Evolutionary conservation across 23 tunicate genomes (phyloP), one percentile per base, ranked within the genome.

Genomic region (Clavelina lepadiformis): DNA sequence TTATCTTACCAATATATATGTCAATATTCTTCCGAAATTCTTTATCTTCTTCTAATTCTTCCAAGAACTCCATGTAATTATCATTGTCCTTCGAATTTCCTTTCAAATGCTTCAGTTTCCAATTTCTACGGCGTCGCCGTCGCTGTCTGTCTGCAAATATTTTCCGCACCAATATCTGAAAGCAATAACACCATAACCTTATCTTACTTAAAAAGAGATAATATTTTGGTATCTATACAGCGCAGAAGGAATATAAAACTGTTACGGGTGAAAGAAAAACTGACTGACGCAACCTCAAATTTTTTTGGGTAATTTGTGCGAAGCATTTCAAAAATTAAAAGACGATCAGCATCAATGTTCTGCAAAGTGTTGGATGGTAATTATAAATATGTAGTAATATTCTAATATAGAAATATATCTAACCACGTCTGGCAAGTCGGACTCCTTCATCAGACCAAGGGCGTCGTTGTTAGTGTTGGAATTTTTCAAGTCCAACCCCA

Each of bases 11-110:
- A 26, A 74, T 67, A 51, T 79, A 87, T 29, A 87, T 80, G 59
- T 87, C 74, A 3, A 87, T 60, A 49, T 87, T 87, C 61, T 87
- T 87, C 2, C 96, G 55, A 50, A 60, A 56, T 27, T 79, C 96
- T 59, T 78, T 67, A 51, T 87, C 96, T 49, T 87, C 96, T 57
- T 87, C 96, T 34, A 87, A 46, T 38, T 87, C 87, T 47, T 87
- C 96, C 65, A 87, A 61, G 36, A 87, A 87, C 68, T 65, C 82
- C 24, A 63, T 76, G 59, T 72, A 87, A 34, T 51, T 67, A 35
- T 89, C 91, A 47, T 76, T 80, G 38, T 74, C 80, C 3, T 74
- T 74, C 19, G 77, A 67, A 2, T 46, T 20, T 46, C 45, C 38
- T 45, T 69, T 46, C 21, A 44, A 30, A 6, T 56, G 74, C 35